Conservation (phyloP, 2,113 vertebrate genomes). For the Balaenoptera acutorostrata region DNA sequence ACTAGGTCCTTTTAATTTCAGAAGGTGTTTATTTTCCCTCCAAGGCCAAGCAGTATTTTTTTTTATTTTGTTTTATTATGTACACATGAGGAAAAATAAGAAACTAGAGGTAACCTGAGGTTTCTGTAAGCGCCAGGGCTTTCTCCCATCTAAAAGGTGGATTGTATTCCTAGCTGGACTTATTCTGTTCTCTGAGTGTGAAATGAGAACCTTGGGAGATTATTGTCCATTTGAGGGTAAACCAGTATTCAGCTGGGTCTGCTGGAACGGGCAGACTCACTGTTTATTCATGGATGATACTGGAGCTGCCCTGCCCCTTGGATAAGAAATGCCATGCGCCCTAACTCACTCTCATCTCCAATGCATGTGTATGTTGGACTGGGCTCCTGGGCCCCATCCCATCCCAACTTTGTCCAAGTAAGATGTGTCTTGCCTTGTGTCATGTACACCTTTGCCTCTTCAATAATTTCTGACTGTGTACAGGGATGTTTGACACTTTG, state of each 20-base stretch:
- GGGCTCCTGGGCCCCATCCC: not conserved
- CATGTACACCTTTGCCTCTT: not conserved
- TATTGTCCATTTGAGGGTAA: not conserved
- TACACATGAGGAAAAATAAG: not conserved
- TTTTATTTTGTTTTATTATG: conserved; percentile 32
- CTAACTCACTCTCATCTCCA: not conserved
- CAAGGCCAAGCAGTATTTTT: not conserved
- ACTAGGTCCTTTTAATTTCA: not conserved
- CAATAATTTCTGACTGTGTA: not conserved
- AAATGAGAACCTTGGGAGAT: conserved; percentile 20
- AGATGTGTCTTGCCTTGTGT: not conserved
- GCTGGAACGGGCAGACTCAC: not conserved
- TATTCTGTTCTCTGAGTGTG: not conserved
- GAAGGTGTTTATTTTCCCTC: conserved; percentile 27
- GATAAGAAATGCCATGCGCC: not conserved
- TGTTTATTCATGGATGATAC: not conserved
- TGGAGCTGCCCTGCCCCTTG: not conserved
- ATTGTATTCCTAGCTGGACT: not conserved
- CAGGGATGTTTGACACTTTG: not conserved
- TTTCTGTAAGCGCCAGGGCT: not conserved
- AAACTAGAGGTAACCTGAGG: not conserved
- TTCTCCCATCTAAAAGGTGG: not conserved
- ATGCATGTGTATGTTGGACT: accelerated
- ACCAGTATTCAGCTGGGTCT: not conserved
- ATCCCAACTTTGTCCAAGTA: not conserved